A percentile compares a stretch with the other conserved stretches of the same genome.
These are phyloP conservation scores for Phaetusa simplex DNA, from an alignment of 2,113 vertebrate species.

Conservation along the genomic window DNA sequence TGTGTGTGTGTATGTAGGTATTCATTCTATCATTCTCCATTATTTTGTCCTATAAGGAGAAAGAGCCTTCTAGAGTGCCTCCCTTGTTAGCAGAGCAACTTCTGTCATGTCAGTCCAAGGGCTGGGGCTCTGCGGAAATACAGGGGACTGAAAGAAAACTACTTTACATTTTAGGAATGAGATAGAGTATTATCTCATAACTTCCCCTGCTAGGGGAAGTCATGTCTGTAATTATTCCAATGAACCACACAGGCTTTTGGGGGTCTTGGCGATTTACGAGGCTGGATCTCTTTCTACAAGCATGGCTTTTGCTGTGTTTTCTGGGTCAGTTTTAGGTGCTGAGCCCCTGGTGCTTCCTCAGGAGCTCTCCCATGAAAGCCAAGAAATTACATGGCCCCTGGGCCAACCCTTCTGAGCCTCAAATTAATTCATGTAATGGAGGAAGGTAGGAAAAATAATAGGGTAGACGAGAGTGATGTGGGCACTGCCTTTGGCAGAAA, in stretches of 20 bases:
- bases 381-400: background rate
- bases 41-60: background rate
- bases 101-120: background rate
- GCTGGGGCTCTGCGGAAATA: background rate
- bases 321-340: background rate
- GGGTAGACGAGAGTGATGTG: background rate
- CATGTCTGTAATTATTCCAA: background rate
- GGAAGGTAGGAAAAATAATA: background rate
- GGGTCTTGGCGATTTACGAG: background rate
- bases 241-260: background rate
- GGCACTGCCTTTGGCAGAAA: constrained; percentile 6
- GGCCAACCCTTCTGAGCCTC: background rate
- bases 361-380: background rate
- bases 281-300: background rate
- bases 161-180: background rate
- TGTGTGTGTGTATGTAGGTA: accelerated
- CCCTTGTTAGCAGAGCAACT: background rate
- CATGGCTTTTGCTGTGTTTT: background rate
- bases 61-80: background rate
- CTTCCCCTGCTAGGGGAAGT: background rate
- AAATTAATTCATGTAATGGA: background rate
- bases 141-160: background rate
- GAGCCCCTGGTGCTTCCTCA: background rate
- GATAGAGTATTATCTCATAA: background rate
- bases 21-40: background rate